Base-by-base conservation (phyloP, 2,113 vertebrate species). In the Hippopotamus amphibius region DNA sequence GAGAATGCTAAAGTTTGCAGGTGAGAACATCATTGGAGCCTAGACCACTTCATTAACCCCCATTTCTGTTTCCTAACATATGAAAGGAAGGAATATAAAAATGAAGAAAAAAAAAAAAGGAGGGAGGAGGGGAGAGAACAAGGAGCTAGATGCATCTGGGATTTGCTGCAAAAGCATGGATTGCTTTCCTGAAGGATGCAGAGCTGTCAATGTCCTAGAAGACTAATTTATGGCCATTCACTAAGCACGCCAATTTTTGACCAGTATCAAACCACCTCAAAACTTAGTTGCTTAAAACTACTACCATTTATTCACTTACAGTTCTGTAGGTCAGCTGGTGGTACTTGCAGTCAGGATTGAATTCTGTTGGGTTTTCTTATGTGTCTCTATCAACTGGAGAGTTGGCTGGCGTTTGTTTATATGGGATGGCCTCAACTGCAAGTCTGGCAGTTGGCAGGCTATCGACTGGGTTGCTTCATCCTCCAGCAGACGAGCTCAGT, bases 351-450 rank as follows among this genome's bases (percentile, higher is more conserved):
- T 15, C 72, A 66, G 59, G 72, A 46, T 48, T 30, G 74, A 79
- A 65, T 61, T 50, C 33, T 41, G 59, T 24, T 14, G 6, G 48
- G 59, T n/a, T 33, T 65, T 65, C 30, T 77, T 8, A 5, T 19
- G 46, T 53, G 10, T 53, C 48, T 65, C 0, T 17, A 79, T 28
- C 88, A 53, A 15, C 19, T 22, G 33, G 33, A 79, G 11, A 77
- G 59, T 79, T 7, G 3, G 72, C 59, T 10, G 43, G 33, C 0
- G 0, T 61, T 2, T 2, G 43, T 6, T 50, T 59, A 28, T 41
- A 28, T 19, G 7, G 71, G 33, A 5, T 0, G 12, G 72, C 22
- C 59, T 65, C 72, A 53, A 22, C 33, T 41, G 17, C 16, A 28
- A 65, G 72, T 66, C 88, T 30, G 33, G 33, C 22, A 50, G 33